These are phyloP conservation scores for Hipparchia sbordonii DNA, from an alignment of 2,888 invertebrate genomes.

Conservation along the genomic window DNA sequence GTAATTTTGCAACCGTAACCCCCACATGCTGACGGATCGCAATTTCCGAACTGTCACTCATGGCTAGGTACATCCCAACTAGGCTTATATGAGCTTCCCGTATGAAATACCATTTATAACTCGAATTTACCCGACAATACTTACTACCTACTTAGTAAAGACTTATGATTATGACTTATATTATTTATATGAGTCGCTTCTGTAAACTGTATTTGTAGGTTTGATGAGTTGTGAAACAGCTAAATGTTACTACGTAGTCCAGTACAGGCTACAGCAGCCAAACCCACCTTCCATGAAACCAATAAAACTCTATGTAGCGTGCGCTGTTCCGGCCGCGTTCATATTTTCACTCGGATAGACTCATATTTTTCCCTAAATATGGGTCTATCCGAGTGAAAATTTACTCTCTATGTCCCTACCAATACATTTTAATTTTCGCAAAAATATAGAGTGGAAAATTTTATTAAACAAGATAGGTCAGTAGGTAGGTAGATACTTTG, in stretches of 20 bases:
- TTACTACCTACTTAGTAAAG: too few relatives aligned
- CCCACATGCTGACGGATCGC: background rate
- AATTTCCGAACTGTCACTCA: constrained; percentile 19
- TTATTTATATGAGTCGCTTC: too few relatives aligned
- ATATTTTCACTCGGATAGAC: constrained; percentile 1
- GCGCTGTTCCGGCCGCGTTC: background rate
- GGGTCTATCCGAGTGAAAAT: background rate
- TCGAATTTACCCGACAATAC: background rate
- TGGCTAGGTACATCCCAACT: background rate
- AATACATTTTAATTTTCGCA: too few relatives aligned
- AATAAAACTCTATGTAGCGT: background rate
- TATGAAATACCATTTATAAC: background rate
- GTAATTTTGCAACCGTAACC: too few relatives aligned
- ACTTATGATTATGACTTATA: too few relatives aligned
- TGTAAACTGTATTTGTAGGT: too few relatives aligned
- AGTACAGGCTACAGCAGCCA: background rate
- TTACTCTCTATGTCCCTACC: too few relatives aligned
- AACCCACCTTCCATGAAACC: background rate
- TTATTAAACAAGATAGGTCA: background rate
- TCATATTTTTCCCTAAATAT: background rate
- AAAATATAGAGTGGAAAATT: background rate
- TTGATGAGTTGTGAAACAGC: too few relatives aligned
- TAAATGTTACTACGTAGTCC: too few relatives aligned
- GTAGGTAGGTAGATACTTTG: too few relatives aligned
- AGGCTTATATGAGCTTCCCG: constrained; percentile 2